Base-by-base conservation (phyloP, 2,888 invertebrate genomes). In the Drosophila tanythrix region DNA sequence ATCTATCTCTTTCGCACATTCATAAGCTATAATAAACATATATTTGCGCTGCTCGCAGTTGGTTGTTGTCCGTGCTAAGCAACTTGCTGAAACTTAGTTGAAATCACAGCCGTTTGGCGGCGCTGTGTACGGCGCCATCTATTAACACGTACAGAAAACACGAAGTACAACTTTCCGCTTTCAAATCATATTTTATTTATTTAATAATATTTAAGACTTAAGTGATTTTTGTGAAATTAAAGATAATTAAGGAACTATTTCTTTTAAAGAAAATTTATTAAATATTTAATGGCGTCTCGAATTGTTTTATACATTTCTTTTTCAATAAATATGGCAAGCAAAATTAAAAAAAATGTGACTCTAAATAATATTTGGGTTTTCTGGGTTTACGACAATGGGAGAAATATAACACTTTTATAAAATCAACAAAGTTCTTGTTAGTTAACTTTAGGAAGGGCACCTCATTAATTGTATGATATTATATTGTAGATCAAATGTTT, bases 21-120 rank as follows among this genome's bases (percentile, higher is more conserved):
- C 0, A 18, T 15, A 27, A 7, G n/a, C 55, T 25, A 11, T 18
- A 4, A 1, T 4, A 27, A 36, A 3, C 4, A 6, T 64, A 50
- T 60, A 36, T 4, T 52, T 60, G 18, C 52, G 25, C n/a, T 27
- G 31, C 35, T 58, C 36, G 5, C 7, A 1, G 1, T 10, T 38
- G 77, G 81, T 78, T 40, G n/a, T 18, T 55, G 71, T 61, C 61
- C 13, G 27, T 15, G 64, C 63, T 81, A 33, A 21, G 2, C 0
- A 7, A 8, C 1, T n/a, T 51, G 3, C 11, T 31, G 18, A 1
- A 27, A n/a, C 2, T 8, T 27, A 50, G 69, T 75, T 58, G 8
- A 7, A 1, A 3, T 21, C 25, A 5, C 0, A 10, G 7, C 15
- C 64, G 64, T 2, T 2, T 48, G 80, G 29, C 61, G 56, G 4